These are phyloP conservation scores for Chamaea fasciata DNA, from an alignment of 2,113 vertebrate species.

Conservation along the genomic window DNA sequence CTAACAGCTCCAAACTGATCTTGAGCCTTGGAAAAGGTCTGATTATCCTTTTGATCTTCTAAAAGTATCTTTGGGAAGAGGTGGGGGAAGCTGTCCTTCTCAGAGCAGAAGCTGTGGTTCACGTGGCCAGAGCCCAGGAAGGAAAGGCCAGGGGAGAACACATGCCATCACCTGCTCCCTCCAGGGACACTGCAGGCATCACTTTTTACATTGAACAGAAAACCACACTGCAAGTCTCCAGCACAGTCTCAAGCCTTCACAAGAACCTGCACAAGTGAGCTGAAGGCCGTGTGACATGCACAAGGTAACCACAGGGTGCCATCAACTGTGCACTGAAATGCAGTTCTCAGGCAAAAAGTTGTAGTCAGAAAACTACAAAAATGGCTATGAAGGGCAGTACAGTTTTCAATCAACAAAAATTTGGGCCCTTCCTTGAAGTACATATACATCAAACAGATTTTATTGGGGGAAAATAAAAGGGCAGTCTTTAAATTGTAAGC, in stretches of 20 bases:
- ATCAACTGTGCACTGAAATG: background rate
- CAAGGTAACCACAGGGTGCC: background rate
- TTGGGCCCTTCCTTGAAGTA: background rate
- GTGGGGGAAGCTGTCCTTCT: background rate
- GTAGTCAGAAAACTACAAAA: background rate
- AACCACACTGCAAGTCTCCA: background rate
- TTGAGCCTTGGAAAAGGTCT: background rate
- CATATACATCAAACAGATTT: background rate
- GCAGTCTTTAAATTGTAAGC: background rate
- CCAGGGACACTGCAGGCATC: background rate
- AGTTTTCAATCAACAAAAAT: background rate
- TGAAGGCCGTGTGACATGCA: accelerated
- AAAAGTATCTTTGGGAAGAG: background rate
- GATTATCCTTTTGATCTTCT: background rate
- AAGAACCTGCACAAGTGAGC: background rate
- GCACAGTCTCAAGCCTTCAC: background rate
- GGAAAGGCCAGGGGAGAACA: background rate
- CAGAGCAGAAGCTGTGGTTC: background rate
- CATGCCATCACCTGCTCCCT: background rate
- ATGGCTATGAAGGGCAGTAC: background rate
- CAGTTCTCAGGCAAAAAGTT: background rate
- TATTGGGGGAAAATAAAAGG: accelerated
- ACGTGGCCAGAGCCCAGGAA: background rate
- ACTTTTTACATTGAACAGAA: background rate
- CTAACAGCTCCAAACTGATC: background rate